These are phyloP conservation scores for Lepidostoma basale DNA, from an alignment of 1,140 invertebrate species.

Conservation along the genomic window DNA sequence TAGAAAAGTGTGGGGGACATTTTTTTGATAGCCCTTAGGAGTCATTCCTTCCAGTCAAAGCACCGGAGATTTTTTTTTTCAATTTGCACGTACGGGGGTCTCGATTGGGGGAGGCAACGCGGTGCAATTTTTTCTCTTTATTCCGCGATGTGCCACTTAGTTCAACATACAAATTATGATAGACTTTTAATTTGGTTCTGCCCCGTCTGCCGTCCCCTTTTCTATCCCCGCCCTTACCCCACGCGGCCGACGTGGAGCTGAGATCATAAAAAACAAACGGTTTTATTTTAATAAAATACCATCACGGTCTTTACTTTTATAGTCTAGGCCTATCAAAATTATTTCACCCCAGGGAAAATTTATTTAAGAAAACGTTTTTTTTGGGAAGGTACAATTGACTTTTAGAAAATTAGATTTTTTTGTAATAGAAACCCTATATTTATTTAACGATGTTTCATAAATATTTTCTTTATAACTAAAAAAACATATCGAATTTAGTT, in stretches of 20 bases:
- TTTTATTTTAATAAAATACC: constrained; percentile 35
- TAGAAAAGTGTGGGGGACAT: constrained; percentile 13
- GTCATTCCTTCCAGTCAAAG: constrained; percentile 23
- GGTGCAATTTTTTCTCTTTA: neutral
- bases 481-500: no score
- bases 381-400: no score
- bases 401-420: neutral
- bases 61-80: constrained; percentile 37
- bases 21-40: constrained; percentile 28
- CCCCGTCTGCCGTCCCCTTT: constrained; percentile 13
- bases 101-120: neutral
- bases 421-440: no score
- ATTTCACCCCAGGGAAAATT: constrained; percentile 19
- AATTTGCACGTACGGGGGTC: constrained; percentile 33
- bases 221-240: neutral
- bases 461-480: no score
- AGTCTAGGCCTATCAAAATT: constrained; percentile 20
- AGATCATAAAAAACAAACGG: constrained; percentile 13
- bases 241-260: neutral
- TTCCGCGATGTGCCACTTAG: constrained; percentile 32
- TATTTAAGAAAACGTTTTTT: constrained; percentile 16
- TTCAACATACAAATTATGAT: constrained; percentile 46
- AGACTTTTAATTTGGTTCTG: constrained; percentile 45
- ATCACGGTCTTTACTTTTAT: constrained; percentile 27
- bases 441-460: no score